Evolutionary conservation across 2,113 vertebrate species (phyloP).

Genomic region (Mobula hypostoma): DNA sequence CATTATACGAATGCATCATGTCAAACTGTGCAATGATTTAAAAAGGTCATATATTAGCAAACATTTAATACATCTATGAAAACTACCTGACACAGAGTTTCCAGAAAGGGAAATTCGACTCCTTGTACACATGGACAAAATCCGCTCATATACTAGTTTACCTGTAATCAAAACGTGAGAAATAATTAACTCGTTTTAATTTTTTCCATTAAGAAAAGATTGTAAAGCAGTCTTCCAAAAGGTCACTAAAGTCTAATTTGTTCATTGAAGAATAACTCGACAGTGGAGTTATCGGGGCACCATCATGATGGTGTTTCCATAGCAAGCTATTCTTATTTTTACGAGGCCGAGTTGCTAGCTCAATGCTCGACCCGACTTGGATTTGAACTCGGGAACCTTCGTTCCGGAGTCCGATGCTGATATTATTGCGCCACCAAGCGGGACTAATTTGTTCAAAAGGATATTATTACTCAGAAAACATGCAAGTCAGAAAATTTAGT

Average conservation of each 20-base stretch:
- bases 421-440: too few species aligned
- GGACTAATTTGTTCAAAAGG: neutral
- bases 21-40: too few species aligned
- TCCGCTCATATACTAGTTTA: conserved; percentile 86
- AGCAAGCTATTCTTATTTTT: too few species aligned
- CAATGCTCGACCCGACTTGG: too few species aligned
- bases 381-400: too few species aligned
- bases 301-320: too few species aligned
- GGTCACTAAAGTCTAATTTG: neutral
- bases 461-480: neutral
- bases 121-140: conserved; percentile 84
- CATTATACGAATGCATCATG: neutral
- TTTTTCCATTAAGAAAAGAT: neutral
- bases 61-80: neutral
- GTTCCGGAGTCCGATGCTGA: too few species aligned
- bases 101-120: conserved; percentile 61
- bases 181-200: neutral
- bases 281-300: too few species aligned
- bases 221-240: neutral
- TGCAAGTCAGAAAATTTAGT: neutral
- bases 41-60: too few species aligned
- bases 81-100: neutral
- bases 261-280: neutral
- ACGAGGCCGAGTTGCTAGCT: too few species aligned
- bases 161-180: conserved; percentile 54